phyloP scores from a whole-genome alignment of 2,113 vertebrate genomes.

The Coregonus clupeaformis region DNA sequence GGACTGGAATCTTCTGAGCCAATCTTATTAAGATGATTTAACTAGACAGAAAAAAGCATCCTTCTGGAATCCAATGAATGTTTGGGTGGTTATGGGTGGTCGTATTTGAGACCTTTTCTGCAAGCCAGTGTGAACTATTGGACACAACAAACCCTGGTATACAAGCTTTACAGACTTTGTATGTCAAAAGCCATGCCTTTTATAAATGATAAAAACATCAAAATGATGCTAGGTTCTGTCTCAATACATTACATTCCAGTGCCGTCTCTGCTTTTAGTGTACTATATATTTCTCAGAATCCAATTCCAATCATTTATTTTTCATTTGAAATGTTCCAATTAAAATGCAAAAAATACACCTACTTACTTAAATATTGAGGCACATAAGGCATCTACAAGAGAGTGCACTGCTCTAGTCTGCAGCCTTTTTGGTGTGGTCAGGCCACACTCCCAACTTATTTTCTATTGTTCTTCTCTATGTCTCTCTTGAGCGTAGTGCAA shows the following conservation, averaged over 20 bases:
- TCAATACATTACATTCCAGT: conserved; percentile 4
- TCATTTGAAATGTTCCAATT: too few species aligned
- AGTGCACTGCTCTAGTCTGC: too few species aligned
- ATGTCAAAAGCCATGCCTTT: not conserved
- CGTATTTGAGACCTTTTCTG: not conserved
- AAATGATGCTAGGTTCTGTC: not conserved
- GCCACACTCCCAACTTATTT: too few species aligned
- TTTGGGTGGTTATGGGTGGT: not conserved
- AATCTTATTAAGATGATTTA: not conserved
- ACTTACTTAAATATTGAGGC: too few species aligned
- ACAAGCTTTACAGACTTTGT: not conserved
- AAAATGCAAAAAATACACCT: too few species aligned
- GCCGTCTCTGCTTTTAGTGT: not conserved
- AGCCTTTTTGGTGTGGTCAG: too few species aligned
- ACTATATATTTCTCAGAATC: not conserved
- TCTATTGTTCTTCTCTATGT: too few species aligned
- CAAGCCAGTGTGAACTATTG: not conserved
- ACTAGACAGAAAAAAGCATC: not conserved
- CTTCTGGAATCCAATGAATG: conserved; percentile 10
- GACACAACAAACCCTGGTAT: not conserved
- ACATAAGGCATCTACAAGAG: too few species aligned
- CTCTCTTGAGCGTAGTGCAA: too few species aligned
- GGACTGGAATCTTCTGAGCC: not conserved
- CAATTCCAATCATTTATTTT: not conserved
- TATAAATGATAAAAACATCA: not conserved